Percentiles rank a stretch among this genome's conserved stretches.
Conservation (phyloP, 1,140 invertebrate genomes). For the Yoshiicerus persimilis region DNA sequence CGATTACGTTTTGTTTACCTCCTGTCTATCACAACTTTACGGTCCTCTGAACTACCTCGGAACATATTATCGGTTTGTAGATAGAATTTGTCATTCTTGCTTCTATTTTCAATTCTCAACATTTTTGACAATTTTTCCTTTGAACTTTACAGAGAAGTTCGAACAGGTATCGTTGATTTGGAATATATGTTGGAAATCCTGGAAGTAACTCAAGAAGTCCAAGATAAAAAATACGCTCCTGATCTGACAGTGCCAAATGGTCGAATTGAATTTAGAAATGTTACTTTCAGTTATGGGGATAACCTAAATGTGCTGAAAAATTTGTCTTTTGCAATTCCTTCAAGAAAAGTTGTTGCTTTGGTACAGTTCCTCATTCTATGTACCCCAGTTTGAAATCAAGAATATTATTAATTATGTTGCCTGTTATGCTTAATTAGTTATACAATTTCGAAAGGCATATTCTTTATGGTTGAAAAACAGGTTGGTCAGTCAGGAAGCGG, state of each 20-base stretch:
- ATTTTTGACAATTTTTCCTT: not conserved
- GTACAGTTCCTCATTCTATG: too few relatives aligned
- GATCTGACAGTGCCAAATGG: constrained; percentile 71
- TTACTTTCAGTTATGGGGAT: constrained; percentile 82
- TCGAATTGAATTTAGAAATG: constrained; percentile 83
- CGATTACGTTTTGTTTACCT: constrained; percentile 66
- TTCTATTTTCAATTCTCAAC: not conserved
- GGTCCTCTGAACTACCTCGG: constrained; percentile 66
- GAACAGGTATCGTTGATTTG: constrained; percentile 98
- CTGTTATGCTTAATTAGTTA: too few relatives aligned
- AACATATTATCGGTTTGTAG: constrained; percentile 61
- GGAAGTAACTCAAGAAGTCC: constrained; percentile 79
- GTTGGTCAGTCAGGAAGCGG: constrained; percentile 63
- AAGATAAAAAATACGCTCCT: constrained; percentile 75
- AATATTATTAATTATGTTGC: too few relatives aligned
- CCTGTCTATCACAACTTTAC: constrained; percentile 66
- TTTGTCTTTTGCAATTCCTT: constrained; percentile 77
- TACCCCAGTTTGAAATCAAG: too few relatives aligned
- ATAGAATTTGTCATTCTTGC: too few relatives aligned
- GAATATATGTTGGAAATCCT: constrained; percentile 98
- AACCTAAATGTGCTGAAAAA: constrained; percentile 80
- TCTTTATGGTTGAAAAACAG: too few relatives aligned
- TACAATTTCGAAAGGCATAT: too few relatives aligned
- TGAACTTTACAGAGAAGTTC: constrained; percentile 72
- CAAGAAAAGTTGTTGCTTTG: constrained; percentile 88